Evolutionary conservation across 2,797 vertebrate genomes (phyloP), one percentile per base, ranked within the genome.

Genomic region (Mallotus villosus): DNA sequence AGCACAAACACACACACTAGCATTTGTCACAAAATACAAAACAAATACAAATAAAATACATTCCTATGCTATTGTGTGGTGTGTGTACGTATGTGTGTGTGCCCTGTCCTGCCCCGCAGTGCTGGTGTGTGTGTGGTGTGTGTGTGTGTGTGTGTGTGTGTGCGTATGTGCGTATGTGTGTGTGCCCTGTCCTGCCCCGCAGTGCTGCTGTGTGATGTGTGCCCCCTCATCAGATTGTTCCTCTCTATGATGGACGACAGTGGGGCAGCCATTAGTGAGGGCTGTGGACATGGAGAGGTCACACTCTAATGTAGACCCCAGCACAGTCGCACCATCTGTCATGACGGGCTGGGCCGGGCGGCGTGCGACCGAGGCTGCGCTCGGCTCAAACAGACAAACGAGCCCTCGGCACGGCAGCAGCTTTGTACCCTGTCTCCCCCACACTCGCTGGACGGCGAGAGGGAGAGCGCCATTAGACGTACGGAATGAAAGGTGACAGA

Each of bases 301-400:
- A 53, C 14, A 5, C 16, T 16, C 14, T 53, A 53, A 53, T 53
- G 51, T 53, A 53, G 51, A 53, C 51, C 51, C 51, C 51, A 19
- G 51, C 51, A 16, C 19, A 53, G 51, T 53, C 5, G 51, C 51
- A 53, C 51, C 51, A 53, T 53, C 51, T 19, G 14, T 53, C 51
- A 53, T 53, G 51, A 53, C 51, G 14, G 3, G 51, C 14, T 16
- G 16, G 4, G 16, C 51, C 19, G 51, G 51, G 51, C 51, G 14
- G 14, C 51, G 14, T 16, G 51, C 51, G 9, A 53, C 51, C 4
- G 51, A 19, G 51, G 51, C 51, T 53, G 51, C 51, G 51, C 17
- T 16, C 2, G 81, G 80, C 75, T 81, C 85, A 79, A 85, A 84
- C 88, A 88, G 90, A 91, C 88, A 90, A 91, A 91, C 71, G 86